Evolutionary conservation across 2,888 invertebrate species (phyloP).

Genomic region (Brenthis hecate): DNA sequence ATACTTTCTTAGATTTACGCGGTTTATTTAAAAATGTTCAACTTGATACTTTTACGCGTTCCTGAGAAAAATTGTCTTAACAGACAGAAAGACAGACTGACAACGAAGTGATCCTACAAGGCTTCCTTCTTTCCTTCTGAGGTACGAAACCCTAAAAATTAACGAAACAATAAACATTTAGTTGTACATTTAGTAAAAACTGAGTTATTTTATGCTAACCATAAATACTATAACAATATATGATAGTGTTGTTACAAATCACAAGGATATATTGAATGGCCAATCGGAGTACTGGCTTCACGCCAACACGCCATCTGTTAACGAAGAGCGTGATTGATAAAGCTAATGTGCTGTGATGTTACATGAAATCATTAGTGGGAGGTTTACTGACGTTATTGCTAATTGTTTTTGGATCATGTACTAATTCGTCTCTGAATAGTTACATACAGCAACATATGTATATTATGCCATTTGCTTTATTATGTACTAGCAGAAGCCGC

Average conservation of each 20-base stretch:
- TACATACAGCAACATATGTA: not conserved
- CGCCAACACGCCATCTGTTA: slow-evolving; percentile 51
- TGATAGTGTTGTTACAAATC: slow-evolving; percentile 22
- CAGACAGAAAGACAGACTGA: no score
- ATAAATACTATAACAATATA: slow-evolving; percentile 12
- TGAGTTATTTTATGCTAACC: not conserved
- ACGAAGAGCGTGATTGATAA: slow-evolving; percentile 47
- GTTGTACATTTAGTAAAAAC: no score
- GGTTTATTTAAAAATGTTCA: no score
- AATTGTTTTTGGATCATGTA: not conserved
- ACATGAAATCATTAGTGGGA: slow-evolving; percentile 30
- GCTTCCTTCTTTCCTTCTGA: no score
- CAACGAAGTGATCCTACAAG: no score
- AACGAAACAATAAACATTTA: no score
- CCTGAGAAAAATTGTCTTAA: no score
- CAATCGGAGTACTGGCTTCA: slow-evolving; percentile 43
- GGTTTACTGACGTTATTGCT: not conserved
- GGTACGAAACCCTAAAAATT: no score
- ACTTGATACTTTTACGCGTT: no score
- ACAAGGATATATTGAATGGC: slow-evolving; percentile 30
- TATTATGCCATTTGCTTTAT: no score
- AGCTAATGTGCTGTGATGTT: slow-evolving; percentile 38
- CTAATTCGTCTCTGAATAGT: not conserved
- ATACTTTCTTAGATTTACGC: no score
- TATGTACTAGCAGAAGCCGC: no score